Percentiles rank a stretch among this genome's conserved stretches.
phyloP scores from a whole-genome alignment of 2,797 vertebrate genomes.

The Champsocephalus esox region DNA sequence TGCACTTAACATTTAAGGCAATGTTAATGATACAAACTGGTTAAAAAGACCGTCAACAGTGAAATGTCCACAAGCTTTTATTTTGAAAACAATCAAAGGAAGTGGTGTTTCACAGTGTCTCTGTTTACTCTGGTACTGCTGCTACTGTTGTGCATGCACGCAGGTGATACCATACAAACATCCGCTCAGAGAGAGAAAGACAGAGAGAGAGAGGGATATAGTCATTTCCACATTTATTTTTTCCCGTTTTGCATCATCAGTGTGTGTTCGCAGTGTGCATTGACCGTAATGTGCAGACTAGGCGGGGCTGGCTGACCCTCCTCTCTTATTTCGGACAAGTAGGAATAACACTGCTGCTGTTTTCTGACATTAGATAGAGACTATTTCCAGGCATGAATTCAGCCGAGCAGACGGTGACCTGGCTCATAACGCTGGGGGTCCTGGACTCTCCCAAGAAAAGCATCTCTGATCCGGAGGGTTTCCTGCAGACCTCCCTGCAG shows the following conservation, averaged over 20 bases:
- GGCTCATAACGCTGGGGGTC: conserved; percentile 95
- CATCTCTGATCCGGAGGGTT: conserved; percentile 93
- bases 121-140: background rate
- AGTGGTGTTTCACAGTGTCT: fast-evolving
- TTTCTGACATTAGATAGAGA: conserved; percentile 14
- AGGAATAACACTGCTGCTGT: conserved; percentile 10
- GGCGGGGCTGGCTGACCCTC: conserved; percentile 38
- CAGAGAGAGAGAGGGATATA: background rate
- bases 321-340: conserved; percentile 18
- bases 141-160: conserved; percentile 45
- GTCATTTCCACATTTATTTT: conserved; percentile 27
- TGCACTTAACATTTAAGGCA: background rate
- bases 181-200: conserved; percentile 35
- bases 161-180: conserved; percentile 50
- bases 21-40: too few relatives aligned
- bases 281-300: conserved; percentile 5
- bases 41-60: background rate
- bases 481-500: conserved; percentile 89
- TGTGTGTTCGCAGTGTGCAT: background rate
- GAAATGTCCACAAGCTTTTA: background rate
- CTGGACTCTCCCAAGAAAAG: conserved; percentile 96
- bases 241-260: background rate
- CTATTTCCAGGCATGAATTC: conserved; percentile 85
- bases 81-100: conserved; percentile 37
- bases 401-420: conserved; percentile 96